phyloP scores from a whole-genome alignment of 2,113 vertebrate species.

The Nothoprocta perdicaria region DNA sequence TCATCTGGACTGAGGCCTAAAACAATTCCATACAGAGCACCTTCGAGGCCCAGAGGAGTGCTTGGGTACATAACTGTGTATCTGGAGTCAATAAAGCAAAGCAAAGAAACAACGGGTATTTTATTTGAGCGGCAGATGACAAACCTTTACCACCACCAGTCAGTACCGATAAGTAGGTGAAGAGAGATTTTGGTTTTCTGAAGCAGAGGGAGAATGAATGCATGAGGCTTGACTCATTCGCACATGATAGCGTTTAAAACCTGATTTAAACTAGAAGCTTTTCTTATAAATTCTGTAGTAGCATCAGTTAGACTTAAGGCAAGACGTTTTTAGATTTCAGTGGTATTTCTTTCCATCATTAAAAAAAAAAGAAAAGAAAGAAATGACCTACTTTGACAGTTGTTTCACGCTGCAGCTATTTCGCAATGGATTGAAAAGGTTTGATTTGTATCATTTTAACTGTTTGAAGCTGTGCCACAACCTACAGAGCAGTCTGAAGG shows the following conservation, averaged over 20 bases:
- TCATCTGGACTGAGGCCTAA: not conserved
- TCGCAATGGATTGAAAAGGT: not conserved
- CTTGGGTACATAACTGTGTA: not conserved
- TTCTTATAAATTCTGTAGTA: not conserved
- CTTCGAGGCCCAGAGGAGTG: not conserved
- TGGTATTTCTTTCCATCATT: not conserved
- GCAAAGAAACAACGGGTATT: not conserved
- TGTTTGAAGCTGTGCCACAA: not conserved
- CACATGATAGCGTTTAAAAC: conserved; percentile 29
- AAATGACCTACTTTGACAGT: conserved; percentile 30
- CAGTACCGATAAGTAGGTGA: not conserved
- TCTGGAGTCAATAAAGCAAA: not conserved
- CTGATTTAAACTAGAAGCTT: not conserved
- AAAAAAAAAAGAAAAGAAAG: no score
- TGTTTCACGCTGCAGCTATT: conserved; percentile 31
- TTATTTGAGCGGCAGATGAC: not conserved
- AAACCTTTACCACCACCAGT: not conserved
- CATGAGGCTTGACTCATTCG: conserved; percentile 1
- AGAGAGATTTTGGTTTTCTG: not conserved
- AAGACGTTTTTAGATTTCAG: conserved; percentile 34
- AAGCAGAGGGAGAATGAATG: not conserved
- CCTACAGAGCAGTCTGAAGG: not conserved
- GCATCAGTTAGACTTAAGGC: not conserved
- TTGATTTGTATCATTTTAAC: not conserved
- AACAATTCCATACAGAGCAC: not conserved